These are phyloP conservation scores for Gymnocephalus cernua DNA, from an alignment of 2,113 vertebrate species.

Conservation along the genomic window DNA sequence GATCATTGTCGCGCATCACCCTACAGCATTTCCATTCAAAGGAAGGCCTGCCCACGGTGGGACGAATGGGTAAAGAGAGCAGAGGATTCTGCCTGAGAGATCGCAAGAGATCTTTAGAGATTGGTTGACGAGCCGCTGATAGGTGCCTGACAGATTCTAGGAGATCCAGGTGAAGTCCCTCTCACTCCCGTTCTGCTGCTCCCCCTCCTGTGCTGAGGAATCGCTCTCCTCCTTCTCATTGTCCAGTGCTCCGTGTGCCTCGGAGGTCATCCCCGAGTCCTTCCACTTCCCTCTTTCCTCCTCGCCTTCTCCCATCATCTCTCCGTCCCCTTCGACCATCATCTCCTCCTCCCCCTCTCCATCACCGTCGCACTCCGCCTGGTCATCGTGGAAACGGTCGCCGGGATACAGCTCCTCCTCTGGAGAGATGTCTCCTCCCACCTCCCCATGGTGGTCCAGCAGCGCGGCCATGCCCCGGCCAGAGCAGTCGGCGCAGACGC, in stretches of 20 bases:
- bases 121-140: constrained; percentile 36
- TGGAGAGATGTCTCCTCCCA: constrained; percentile 88
- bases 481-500: constrained; percentile 93
- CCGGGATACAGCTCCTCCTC: constrained; percentile 90
- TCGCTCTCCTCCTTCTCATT: constrained; percentile 90
- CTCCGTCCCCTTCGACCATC: constrained; percentile 85
- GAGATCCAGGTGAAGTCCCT: constrained; percentile 97
- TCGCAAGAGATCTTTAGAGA: constrained; percentile 69
- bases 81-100: constrained; percentile 67
- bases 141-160: constrained; percentile 79
- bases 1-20: constrained; percentile 75
- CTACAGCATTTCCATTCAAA: constrained; percentile 68
- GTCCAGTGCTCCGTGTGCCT: constrained; percentile 88
- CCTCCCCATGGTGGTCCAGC: constrained; percentile 87
- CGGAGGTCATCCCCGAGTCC: constrained; percentile 88
- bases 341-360: constrained; percentile 86
- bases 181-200: constrained; percentile 88
- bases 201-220: constrained; percentile 90
- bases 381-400: constrained; percentile 91
- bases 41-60: constrained; percentile 66
- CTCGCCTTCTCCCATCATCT: constrained; percentile 89
- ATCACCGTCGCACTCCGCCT: constrained; percentile 81
- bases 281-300: constrained; percentile 89
- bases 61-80: constrained; percentile 72
- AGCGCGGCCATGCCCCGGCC: constrained; percentile 87